Evolutionary conservation across 2,888 invertebrate genomes (phyloP).

Genomic region (Heliconius cydno): DNA sequence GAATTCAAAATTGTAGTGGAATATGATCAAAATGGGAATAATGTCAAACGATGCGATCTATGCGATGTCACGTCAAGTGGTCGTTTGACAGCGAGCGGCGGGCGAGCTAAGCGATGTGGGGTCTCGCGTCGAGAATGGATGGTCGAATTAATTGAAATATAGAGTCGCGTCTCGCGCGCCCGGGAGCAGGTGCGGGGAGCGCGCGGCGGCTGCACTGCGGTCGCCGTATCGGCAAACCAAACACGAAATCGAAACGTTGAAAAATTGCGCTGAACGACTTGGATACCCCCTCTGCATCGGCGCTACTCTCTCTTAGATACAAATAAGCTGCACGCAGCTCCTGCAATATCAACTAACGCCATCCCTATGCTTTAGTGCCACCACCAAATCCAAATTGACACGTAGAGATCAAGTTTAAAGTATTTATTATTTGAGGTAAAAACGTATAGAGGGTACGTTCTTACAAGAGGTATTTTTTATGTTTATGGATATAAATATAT

Average conservation of each 20-base stretch:
- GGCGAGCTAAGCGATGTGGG: constrained; percentile 70
- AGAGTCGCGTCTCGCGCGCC: constrained; percentile 66
- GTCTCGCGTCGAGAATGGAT: constrained; percentile 73
- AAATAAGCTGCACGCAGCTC: constrained; percentile 65
- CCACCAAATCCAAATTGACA: constrained; percentile 18
- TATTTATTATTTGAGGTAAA: neutral
- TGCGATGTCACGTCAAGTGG: constrained; percentile 54
- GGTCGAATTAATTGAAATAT: constrained; percentile 82
- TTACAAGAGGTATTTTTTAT: neutral
- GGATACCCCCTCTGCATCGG: constrained; percentile 68
- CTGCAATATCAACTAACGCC: constrained; percentile 47
- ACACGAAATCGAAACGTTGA: constrained; percentile 77
- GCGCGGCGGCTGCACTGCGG: constrained; percentile 59
- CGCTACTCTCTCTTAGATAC: constrained; percentile 72
- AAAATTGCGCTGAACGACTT: constrained; percentile 80
- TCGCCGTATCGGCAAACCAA: constrained; percentile 70
- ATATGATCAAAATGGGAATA: constrained; percentile 43
- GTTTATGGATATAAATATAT: too few relatives aligned
- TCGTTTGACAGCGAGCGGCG: constrained; percentile 49
- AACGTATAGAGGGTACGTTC: neutral
- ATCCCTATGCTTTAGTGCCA: constrained; percentile 40
- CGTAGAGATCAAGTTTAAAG: too few relatives aligned
- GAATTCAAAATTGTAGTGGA: constrained; percentile 29
- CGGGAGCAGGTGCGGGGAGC: constrained; percentile 67
- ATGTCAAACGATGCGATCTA: constrained; percentile 47